A percentile compares a stretch with the other conserved stretches of the same genome.
These are phyloP conservation scores for Zonotrichia albicollis DNA, from an alignment of 2,797 vertebrate genomes.

Conservation along the genomic window DNA sequence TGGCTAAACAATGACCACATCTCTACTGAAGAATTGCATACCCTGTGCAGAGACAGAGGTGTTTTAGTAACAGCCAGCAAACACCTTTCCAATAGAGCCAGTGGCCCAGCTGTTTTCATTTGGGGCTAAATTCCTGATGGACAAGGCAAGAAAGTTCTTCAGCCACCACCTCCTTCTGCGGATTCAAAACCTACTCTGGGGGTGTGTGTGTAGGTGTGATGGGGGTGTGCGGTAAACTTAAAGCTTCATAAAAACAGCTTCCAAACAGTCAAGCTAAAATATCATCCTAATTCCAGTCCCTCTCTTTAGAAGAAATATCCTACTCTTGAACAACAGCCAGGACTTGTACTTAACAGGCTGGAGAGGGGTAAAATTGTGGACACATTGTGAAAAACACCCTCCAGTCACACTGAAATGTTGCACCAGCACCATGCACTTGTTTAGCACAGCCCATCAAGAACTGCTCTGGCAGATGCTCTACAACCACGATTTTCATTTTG, in stretches of 20 bases:
- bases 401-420: not conserved
- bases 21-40: too few species aligned
- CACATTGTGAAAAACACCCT: not conserved
- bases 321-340: not conserved
- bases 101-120: not conserved
- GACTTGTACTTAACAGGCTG: not conserved
- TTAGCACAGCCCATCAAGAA: slow-evolving; percentile 15
- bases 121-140: not conserved
- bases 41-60: not conserved
- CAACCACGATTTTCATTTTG: not conserved
- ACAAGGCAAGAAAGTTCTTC: not conserved
- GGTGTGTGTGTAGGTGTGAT: not conserved
- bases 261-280: not conserved
- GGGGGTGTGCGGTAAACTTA: not conserved
- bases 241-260: not conserved
- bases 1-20: not conserved
- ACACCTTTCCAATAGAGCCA: rapidly evolving
- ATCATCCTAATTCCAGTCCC: not conserved
- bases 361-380: not conserved
- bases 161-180: not conserved
- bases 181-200: not conserved
- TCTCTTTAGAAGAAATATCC: not conserved
- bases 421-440: not conserved
- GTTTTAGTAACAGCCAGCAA: not conserved
- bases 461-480: slow-evolving; percentile 29